Percentiles rank a stretch among this genome's conserved stretches.
Conservation (phyloP, 2,113 vertebrate species). For the Brachypteracias leptosomus region DNA sequence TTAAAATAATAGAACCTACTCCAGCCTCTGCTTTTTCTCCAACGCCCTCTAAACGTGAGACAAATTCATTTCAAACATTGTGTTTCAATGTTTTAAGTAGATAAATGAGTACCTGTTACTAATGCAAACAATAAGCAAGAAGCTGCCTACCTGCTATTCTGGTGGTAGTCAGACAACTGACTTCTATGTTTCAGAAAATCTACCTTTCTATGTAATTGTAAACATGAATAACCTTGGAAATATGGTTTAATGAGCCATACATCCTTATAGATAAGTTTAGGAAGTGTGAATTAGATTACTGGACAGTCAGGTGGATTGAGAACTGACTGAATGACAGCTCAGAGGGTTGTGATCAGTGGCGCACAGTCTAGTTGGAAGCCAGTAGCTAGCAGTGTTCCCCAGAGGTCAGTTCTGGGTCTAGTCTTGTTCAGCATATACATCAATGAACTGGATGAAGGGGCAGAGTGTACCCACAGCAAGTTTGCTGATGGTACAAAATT, state of each 20-base stretch:
- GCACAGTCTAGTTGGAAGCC: not conserved
- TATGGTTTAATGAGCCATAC: not conserved
- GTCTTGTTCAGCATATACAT: not conserved
- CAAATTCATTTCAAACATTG: not conserved
- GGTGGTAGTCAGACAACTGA: not conserved
- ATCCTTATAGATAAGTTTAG: not conserved
- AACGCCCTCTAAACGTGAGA: not conserved
- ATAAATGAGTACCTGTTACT: not conserved
- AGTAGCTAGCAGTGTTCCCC: too few relatives aligned
- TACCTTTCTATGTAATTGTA: not conserved
- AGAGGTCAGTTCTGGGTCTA: too few relatives aligned
- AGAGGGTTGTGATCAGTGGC: not conserved
- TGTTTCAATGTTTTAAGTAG: not conserved
- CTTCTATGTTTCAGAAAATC: not conserved
- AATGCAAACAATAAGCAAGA: not conserved
- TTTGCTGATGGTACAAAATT: not conserved
- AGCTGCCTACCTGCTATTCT: not conserved
- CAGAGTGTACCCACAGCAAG: not conserved
- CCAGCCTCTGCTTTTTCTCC: not conserved
- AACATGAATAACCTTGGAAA: not conserved
- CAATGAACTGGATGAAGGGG: not conserved
- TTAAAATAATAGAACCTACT: not conserved
- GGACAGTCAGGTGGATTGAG: not conserved
- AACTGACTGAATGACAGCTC: not conserved
- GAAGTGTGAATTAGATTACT: not conserved